Base-by-base conservation (phyloP, 1,140 invertebrate species). In the Aphis gossypii region DNA sequence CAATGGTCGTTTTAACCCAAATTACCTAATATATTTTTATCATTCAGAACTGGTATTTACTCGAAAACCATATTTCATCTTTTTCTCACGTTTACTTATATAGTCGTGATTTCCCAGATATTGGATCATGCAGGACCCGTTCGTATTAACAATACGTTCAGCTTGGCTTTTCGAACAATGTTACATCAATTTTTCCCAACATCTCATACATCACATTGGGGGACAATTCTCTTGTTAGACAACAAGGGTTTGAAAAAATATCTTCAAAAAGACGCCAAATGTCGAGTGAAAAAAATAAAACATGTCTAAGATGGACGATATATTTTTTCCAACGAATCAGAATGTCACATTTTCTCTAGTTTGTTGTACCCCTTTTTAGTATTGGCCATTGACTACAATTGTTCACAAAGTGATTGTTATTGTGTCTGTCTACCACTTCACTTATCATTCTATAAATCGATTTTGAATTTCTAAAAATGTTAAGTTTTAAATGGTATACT, bases 161-260 rank as follows among this genome's bases (percentile, higher is more conserved):
- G 89, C 56, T 68, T 68, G 54, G 41, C 89, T 90, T 68, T 44
- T 14, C 89, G 56, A 90, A 90, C 89, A 90, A 90, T 90, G 89
- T 90, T 90, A 90, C 89, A 68, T 90, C 89, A 68, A 90, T 90
- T 90, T 90, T 38, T 90, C 8, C 25, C 56, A 56, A 89, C 88
- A 56, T 41, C 89, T 68, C 89, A 68, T 60, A 60, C 89, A 90
- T 90, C 89, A 90, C 56, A n/a, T 44, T 44, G 25, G 89, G 38
- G 41, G 89, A 90, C 89, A 68, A 76, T 90, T 90, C 89, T 90
- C 89, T 90, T 90, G 56, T 90, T 90, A 68, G 89, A 90, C 89
- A 68, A 90, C 38, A 90, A 56, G 51, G 51, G 88, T 38, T 14
- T 68, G 56, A n/a, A 68, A 90, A 44, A 68, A 68, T 89, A 89